Evolutionary conservation across 1,140 invertebrate genomes (phyloP), one percentile per base, ranked within the genome.

Genomic region (Bursaphelenchus mucronatus): DNA sequence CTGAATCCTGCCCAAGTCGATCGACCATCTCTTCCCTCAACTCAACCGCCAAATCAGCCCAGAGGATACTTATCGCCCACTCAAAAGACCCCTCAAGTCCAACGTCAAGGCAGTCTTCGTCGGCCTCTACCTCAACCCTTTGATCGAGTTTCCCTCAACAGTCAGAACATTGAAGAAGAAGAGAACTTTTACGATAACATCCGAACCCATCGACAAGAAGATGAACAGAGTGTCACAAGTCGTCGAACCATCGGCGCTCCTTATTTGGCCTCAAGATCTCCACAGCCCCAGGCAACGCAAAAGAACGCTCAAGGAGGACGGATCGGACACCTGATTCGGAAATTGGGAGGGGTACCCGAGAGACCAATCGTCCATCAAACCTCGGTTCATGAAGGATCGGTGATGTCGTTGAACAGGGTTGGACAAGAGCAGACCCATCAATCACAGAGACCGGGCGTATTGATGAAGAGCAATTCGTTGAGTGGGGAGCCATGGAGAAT

Each of bases 131-230:
- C 40, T 40, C 40, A 44, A 9, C 46, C 55, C 13, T 57, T 57
- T 17, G 41, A 30, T 5, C 30, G 30, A 3, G 30, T 30, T 5
- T 30, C 30, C 30, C 30, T 39, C 11, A 39, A 43, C 45, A 62
- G 45, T 21, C 46, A 63, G 19, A 21, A 19, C 68, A 72, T 75
- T 44, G 75, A 71, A 10, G 76, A 78, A n/a, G 76, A 76, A 50
- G 78, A 71, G 21, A 78, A 66, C 39, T 71, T 78, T 62, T 78
- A 78, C 62, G 76, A 78, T 50, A 78, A 78, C 61, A 70, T 78
- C 47, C 66, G 61, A 15, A 56, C 30, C 30, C 30, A 30, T 72
- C 56, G 51, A 17, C 55, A 30, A 59, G 19, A 17, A 1, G 15
- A 45, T n/a, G 10, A 59, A 43, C 57, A 50, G 11, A 44, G 17